Base-by-base conservation (phyloP, 2,113 vertebrate species). In the Ellobius talpinus region DNA sequence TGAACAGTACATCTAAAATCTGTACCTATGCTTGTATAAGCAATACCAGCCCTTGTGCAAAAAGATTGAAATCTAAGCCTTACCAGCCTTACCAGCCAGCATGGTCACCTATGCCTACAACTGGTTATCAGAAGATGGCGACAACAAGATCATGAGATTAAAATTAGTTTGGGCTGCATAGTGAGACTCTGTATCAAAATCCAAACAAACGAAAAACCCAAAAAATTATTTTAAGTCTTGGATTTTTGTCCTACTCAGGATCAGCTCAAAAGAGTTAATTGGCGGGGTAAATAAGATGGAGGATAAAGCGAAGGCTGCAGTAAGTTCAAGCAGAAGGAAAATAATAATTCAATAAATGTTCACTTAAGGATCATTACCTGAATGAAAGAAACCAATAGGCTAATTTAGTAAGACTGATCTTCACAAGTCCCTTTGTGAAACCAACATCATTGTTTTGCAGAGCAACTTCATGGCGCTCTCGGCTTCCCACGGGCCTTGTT, bases 351-450 rank as follows among this genome's bases (percentile, higher is more conserved):
- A 73, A 36, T 50, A 68, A 66, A 61, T 33, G 13, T 85, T 87
- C 66, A 68, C 12, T 33, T 52, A 93, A 84, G 47, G 8, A 74
- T 74, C 26, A 24, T 36, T 58, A 29, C 3, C 14, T 77, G 85
- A 74, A 52, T 45, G 7, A 70, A 66, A 65, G 50, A 66, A 87
- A 42, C 7, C 16, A 87, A 65, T 21, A 86, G n/a, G 76, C 16
- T 52, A 68, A 70, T 45, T 73, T 90, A 50, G 65, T 13, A 65
- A 50, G 42, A 36, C 3, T 70, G 39, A 2, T 87, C 76, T 94
- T 74, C 70, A 72, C 23, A 12, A 17, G 36, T 3, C 39, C 52
- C 33, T 96, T 94, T 84, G 92, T 36, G 66, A 96, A 86, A 65
- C 61, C n/a, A 66, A 13, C 39, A 17, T 52, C 45, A 61, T 29